A percentile compares a stretch with the other conserved stretches of the same genome.
These are phyloP conservation scores for Falco cherrug DNA, from an alignment of 2,797 vertebrate species.

Conservation along the genomic window DNA sequence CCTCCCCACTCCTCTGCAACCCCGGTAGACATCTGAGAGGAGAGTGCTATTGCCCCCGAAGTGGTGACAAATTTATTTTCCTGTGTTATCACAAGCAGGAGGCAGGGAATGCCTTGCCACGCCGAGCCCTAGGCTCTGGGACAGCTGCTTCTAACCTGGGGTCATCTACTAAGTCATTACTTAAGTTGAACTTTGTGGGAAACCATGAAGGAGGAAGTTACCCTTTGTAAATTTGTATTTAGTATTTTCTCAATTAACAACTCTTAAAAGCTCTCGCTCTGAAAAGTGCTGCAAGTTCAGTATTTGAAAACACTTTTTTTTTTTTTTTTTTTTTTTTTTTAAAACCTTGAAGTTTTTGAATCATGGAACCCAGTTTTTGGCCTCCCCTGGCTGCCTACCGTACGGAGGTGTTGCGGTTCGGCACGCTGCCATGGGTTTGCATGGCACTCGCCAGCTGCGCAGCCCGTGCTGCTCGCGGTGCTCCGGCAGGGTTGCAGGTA, in stretches of 20 bases:
- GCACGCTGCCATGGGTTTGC: not conserved
- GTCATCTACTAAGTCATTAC: not conserved
- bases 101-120: not conserved
- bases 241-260: rapidly evolving
- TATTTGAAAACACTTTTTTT: not conserved
- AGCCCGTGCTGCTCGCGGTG: not conserved
- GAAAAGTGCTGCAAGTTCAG: not conserved
- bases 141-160: not conserved
- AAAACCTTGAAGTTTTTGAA: not conserved
- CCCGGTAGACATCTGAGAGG: not conserved
- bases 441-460: not conserved
- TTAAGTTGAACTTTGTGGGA: not conserved
- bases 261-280: not conserved
- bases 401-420: rapidly evolving
- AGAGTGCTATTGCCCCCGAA: not conserved
- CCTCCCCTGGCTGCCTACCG: not conserved
- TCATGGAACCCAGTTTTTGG: not conserved
- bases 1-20: not conserved
- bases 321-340: not conserved
- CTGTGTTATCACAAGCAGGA: not conserved
- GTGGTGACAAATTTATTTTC: not conserved
- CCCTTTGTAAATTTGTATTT: not conserved
- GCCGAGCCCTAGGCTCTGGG: not conserved
- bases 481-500: not conserved
- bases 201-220: not conserved